These are phyloP conservation scores for Noctua fimbriata DNA, from an alignment of 2,888 invertebrate species.

Conservation along the genomic window DNA sequence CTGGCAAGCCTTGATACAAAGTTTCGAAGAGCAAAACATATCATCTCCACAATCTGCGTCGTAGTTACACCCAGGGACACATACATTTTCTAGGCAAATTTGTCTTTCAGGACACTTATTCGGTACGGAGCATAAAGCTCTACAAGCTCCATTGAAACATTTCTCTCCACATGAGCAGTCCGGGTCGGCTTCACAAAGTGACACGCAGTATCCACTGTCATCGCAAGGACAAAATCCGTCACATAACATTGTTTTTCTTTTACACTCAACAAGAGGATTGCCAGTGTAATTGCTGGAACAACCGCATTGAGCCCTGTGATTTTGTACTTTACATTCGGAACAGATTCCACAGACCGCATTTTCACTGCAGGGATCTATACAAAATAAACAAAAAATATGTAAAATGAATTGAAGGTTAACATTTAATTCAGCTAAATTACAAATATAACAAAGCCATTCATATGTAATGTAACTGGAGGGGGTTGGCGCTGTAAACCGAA, in stretches of 20 bases:
- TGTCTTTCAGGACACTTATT: constrained; percentile 94
- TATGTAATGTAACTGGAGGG: no score
- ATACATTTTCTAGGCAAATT: constrained; percentile 93
- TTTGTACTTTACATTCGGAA: constrained; percentile 95
- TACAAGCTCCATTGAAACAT: constrained; percentile 93
- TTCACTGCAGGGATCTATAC: constrained; percentile 94
- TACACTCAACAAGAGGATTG: constrained; percentile 95
- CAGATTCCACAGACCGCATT: constrained; percentile 95
- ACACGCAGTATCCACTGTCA: constrained; percentile 94
- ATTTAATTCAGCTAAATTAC: constrained; percentile 2
- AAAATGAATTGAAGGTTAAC: neutral
- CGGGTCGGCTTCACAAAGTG: constrained; percentile 91
- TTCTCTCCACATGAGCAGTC: constrained; percentile 96
- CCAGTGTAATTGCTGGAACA: constrained; percentile 95
- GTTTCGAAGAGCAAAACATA: constrained; percentile 92
- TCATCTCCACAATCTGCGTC: constrained; percentile 95
- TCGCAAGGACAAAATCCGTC: constrained; percentile 95
- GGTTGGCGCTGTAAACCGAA: no score
- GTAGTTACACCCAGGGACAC: constrained; percentile 94
- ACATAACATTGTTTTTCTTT: constrained; percentile 93
- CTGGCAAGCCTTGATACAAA: constrained; percentile 93
- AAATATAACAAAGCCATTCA: constrained; percentile 4
- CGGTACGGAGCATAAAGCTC: constrained; percentile 92
- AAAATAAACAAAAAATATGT: constrained; percentile 31
- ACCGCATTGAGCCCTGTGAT: constrained; percentile 96